phyloP scores from a whole-genome alignment of 2,797 vertebrate species.

The Ciconia nigra region DNA sequence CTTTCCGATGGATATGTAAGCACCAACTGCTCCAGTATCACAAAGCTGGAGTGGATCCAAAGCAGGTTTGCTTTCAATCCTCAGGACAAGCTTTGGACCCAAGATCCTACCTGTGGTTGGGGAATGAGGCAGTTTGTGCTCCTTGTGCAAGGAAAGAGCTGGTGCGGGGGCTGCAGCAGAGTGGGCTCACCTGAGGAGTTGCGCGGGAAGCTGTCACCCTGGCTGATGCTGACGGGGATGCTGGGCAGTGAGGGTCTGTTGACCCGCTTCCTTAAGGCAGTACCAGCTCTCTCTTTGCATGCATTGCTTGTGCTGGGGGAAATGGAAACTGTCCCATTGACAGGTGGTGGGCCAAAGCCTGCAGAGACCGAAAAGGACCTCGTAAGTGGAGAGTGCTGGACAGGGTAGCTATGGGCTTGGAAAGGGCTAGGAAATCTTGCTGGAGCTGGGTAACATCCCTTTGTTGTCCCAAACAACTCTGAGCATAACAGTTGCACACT shows the following conservation, averaged over 20 bases:
- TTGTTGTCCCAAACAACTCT: not conserved
- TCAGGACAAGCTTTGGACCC: not conserved
- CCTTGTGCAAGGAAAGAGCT: not conserved
- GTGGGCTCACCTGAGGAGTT: slow-evolving; percentile 62
- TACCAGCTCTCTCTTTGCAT: not conserved
- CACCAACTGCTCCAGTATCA: not conserved
- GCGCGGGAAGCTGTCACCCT: not conserved
- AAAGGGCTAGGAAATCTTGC: not conserved
- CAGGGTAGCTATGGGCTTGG: not conserved
- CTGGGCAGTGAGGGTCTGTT: slow-evolving; percentile 37
- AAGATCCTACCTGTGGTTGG: not conserved
- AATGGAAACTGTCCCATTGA: not conserved
- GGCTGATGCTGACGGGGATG: not conserved
- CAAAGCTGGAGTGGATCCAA: not conserved
- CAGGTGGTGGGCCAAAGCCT: slow-evolving; percentile 2
- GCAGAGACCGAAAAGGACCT: not conserved
- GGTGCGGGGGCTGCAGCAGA: rapidly evolving
- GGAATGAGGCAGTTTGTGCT: not conserved
- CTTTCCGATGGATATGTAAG: not conserved
- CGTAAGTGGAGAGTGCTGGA: not conserved
- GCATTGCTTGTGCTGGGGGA: not conserved
- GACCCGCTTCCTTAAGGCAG: slow-evolving; percentile 16
- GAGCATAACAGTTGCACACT: not conserved
- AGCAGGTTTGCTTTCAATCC: not conserved
- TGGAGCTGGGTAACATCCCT: not conserved